Base-by-base conservation (phyloP, 2,888 invertebrate genomes). In the Sminthurides aquaticus region DNA sequence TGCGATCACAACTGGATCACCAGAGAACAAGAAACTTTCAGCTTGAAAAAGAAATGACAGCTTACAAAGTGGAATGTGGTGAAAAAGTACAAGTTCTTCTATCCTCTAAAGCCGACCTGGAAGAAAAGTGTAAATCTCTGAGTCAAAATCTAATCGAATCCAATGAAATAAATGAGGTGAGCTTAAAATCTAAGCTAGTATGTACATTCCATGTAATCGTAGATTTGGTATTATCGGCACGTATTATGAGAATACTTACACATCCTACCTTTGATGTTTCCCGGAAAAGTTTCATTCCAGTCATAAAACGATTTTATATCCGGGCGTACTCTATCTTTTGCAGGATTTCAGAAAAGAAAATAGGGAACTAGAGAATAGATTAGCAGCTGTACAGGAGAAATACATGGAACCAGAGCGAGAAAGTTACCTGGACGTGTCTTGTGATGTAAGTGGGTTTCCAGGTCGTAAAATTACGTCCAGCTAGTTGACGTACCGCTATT, bases 291-390 rank as follows among this genome's bases (percentile, higher is more conserved):
- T 11, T 8, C 8, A 43, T 43, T 43, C 18, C 11, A 43, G 11
- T 43, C 18, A 18, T 11, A 43, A 43, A 43, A 11, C 43, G 11
- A 18, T 18, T 18, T 11, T 43, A 43, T 43, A 43, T 43, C 43
- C 18, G 43, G 18, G 43, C 18, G 43, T 43, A n/a, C n/a, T n/a
- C 43, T 18, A 43, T 43, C 43, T 43, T 8, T 18, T 28, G 2
- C 29, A 55, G 62, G 52, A 55, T 34, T 56, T 62, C 24, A 27
- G 56, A 20, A 18, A 24, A 43, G 62, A 62, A 20, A 62, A 62
- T 25, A 29, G 54, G 24, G 62, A 62, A 26, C 48, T 62, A n/a
- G 62, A 62, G 28, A 57, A 27, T n/a, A 43, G 48, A 43, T 57
- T 62, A 28, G 20, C 28, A 18, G 49, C 49, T 2, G 27, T 55